Percentiles rank a stretch among this genome's conserved stretches.
These are phyloP conservation scores for Lobophora halterata DNA, from an alignment of 2,888 invertebrate species.

Conservation along the genomic window DNA sequence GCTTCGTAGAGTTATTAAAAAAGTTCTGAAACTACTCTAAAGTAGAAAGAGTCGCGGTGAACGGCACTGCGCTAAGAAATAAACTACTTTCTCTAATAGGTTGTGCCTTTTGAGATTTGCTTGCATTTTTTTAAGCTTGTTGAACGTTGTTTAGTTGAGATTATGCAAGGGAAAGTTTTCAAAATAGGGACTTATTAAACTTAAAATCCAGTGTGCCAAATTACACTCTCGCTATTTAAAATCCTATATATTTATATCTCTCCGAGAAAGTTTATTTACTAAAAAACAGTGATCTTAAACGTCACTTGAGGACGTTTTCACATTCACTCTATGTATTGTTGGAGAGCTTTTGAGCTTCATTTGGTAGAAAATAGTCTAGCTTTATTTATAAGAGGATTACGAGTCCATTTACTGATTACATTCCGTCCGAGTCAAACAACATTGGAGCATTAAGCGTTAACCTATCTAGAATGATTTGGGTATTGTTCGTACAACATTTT, in stretches of 20 bases:
- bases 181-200: no score
- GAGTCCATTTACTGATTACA: constrained; percentile 28
- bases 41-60: constrained; percentile 6
- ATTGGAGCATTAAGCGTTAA: constrained; percentile 1
- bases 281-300: not conserved
- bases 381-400: constrained; percentile 18
- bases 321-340: constrained; percentile 5
- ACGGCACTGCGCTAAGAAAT: constrained; percentile 5
- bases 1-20: constrained; percentile 14
- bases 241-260: no score
- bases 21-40: constrained; percentile 7
- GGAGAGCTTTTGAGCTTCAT: constrained; percentile 12
- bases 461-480: constrained; percentile 11
- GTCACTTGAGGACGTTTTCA: not conserved
- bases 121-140: no score
- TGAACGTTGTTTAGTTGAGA: no score
- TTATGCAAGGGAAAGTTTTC: no score
- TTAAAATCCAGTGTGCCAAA: no score
- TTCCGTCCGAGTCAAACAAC: constrained; percentile 10
- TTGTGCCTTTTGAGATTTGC: not conserved
- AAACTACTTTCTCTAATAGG: constrained; percentile 4
- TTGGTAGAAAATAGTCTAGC: constrained; percentile 9
- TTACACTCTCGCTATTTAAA: no score
- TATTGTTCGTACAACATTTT: constrained; percentile 17
- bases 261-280: not conserved